These are phyloP conservation scores for Patella pellucida DNA, from an alignment of 2,888 invertebrate genomes.

Conservation along the genomic window DNA sequence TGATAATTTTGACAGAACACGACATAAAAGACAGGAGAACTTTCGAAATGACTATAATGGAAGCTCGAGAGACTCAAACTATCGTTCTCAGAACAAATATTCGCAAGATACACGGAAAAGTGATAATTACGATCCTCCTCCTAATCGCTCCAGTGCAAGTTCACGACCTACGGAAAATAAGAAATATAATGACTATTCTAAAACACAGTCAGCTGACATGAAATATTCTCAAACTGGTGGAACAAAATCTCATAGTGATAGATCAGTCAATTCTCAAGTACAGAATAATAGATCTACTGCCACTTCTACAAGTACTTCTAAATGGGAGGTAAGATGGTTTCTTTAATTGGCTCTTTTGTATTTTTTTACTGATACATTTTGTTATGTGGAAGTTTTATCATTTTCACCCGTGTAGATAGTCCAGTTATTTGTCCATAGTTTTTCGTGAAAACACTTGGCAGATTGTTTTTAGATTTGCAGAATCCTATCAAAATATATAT, in stretches of 20 bases:
- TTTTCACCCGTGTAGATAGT: no score
- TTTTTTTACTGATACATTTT: no score
- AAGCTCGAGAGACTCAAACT: conserved; percentile 22
- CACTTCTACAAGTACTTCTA: neutral
- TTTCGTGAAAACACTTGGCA: no score
- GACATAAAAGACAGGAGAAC: conserved; percentile 18
- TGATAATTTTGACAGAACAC: conserved; percentile 12
- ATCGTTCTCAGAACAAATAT: conserved; percentile 18
- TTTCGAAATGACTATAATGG: conserved; percentile 7
- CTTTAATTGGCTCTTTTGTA: no score
- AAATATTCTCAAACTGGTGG: conserved; percentile 27
- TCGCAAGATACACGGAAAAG: conserved; percentile 30
- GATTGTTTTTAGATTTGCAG: no score
- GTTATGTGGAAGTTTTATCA: no score
- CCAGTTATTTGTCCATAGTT: no score
- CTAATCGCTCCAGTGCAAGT: neutral
- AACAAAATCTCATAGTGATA: conserved; percentile 24
- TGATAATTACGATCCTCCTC: conserved; percentile 21
- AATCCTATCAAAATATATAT: no score
- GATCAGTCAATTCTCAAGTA: neutral
- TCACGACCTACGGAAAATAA: conserved; percentile 20
- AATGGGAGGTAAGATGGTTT: neutral
- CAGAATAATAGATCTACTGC: neutral
- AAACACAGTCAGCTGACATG: conserved; percentile 23
- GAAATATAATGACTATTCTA: conserved; percentile 28